These are phyloP conservation scores for Phrixothrix hirtus DNA, from an alignment of 2,888 invertebrate species.

Conservation along the genomic window DNA sequence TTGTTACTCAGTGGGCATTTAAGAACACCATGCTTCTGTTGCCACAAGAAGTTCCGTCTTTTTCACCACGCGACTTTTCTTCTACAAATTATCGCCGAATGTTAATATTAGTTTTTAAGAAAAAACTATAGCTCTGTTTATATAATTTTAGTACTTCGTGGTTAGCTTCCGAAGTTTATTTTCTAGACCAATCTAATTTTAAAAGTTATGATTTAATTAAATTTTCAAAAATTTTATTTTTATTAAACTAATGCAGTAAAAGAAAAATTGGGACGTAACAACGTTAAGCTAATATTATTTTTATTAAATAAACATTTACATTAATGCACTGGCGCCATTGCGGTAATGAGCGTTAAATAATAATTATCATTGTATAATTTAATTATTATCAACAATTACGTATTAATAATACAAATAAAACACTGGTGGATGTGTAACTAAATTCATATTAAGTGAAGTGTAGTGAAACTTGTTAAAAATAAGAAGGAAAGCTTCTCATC, in stretches of 20 bases:
- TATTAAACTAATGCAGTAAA: neutral
- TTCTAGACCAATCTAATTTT: too few relatives aligned
- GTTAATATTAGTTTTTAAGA: neutral
- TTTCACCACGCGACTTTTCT: slow-evolving; percentile 6
- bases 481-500: slow-evolving; percentile 33
- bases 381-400: neutral
- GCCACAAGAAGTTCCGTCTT: slow-evolving; percentile 12
- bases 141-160: too few relatives aligned
- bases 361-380: neutral
- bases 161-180: too few relatives aligned
- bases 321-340: too few relatives aligned
- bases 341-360: neutral
- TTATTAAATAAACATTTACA: neutral
- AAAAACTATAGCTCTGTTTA: neutral
- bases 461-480: slow-evolving; percentile 36
- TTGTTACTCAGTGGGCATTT: slow-evolving; percentile 25
- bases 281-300: neutral
- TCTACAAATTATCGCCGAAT: neutral
- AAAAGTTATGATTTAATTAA: too few relatives aligned
- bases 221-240: too few relatives aligned
- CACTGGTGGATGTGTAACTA: slow-evolving; percentile 21
- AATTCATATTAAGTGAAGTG: slow-evolving; percentile 26
- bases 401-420: neutral
- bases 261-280: neutral
- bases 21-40: slow-evolving; percentile 24